Evolutionary conservation across 2,113 vertebrate species (phyloP), one percentile per base, ranked within the genome.

Genomic region (Turdus rufiventris): DNA sequence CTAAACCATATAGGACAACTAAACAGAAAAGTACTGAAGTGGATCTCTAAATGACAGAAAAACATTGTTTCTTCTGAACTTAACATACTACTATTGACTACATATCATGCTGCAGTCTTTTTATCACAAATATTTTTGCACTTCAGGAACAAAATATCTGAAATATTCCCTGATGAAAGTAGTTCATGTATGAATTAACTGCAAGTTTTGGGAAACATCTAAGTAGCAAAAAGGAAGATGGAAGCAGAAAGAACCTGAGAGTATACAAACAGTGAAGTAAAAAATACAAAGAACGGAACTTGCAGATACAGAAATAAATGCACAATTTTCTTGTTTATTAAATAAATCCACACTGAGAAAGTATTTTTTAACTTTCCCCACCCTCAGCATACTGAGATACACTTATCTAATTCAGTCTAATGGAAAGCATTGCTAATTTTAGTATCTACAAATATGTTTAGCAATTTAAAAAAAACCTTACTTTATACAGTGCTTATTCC

Each of bases 11-110:
- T 57, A 95, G 92, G 83, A 97, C 53, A 97, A 96, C 76, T 88
- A 97, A 96, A 96, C 38, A 96, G 94, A 71, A 97, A 96, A 97
- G 96, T n/a, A 97, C 97, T 82, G 68, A 97, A 97, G 68, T 93
- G 60, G 42, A 85, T 93, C 75, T 77, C 85, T 91, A 89, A 85
- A 76, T 92, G 85, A 97, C 74, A 94, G 71, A 95, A 79, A 79
- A 96, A 92, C 76, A 92, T 75, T 92, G 63, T 95, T 96, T 94
- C 67, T 94, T 94, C 79, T 79, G 84, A 93, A 94, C 65, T 70
- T 94, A 82, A 40, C 60, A 86, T 60, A 92, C 76, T 60, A 51
- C 71, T 85, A 40, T 36, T 89, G 73, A 94, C 85, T 74, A 77
- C 33, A 43, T 47, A 91, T 74, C 24, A n/a, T 43, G 73, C 72